Conservation (phyloP, 2,797 vertebrate genomes). For the Clangula hyemalis region DNA sequence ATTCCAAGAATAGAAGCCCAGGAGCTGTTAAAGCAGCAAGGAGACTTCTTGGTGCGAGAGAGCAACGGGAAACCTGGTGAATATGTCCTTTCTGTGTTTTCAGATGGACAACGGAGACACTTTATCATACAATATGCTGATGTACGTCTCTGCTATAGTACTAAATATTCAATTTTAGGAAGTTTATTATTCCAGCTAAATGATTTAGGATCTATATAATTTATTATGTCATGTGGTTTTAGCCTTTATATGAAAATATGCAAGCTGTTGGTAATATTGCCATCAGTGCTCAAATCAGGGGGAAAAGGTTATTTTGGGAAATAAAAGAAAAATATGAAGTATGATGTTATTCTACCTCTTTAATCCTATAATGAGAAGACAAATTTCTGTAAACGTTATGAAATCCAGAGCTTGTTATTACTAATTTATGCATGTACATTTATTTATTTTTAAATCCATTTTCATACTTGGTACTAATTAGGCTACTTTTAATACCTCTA, state of each 20-base stretch:
- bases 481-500: not conserved
- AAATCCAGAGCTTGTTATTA: not conserved
- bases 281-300: not conserved
- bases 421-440: not conserved
- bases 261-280: not conserved
- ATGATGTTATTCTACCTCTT: not conserved
- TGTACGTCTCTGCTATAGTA: constrained; percentile 83
- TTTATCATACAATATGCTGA: constrained; percentile 95
- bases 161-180: constrained; percentile 37
- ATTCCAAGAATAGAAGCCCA: constrained; percentile 93
- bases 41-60: constrained; percentile 93
- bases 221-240: not conserved
- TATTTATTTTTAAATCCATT: not conserved
- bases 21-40: constrained; percentile 90
- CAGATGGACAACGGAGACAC: constrained; percentile 89
- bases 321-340: not conserved
- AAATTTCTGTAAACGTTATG: not conserved
- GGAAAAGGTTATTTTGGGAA: not conserved
- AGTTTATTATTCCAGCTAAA: constrained; percentile 5
- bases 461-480: not conserved
- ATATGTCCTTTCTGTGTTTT: constrained; percentile 94
- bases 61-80: constrained; percentile 95
- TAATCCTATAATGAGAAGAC: not conserved
- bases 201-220: not conserved
- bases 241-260: not conserved